Conservation (phyloP, 2,888 invertebrate species). For the Steinernema hermaphroditum region DNA sequence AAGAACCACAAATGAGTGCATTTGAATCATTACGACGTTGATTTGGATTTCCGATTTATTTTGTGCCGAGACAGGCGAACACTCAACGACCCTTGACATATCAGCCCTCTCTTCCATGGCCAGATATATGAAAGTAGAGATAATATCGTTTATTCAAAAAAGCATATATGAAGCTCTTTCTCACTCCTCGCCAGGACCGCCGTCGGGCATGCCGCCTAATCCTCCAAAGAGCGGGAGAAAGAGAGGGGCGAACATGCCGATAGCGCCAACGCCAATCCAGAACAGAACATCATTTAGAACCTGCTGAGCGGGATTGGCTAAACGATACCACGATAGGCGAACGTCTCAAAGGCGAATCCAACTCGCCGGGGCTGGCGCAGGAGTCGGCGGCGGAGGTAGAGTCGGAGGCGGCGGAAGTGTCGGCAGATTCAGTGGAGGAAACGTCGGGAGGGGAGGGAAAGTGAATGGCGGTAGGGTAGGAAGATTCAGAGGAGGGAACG, state of each 20-base stretch:
- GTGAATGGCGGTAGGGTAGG: background rate
- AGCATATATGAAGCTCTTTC: too few relatives aligned
- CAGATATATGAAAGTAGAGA: too few relatives aligned
- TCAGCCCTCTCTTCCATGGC: too few relatives aligned
- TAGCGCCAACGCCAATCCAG: background rate
- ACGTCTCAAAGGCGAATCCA: background rate
- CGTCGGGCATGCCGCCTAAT: too few relatives aligned
- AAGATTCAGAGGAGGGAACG: background rate
- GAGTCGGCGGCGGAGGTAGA: background rate
- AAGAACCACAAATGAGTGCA: too few relatives aligned
- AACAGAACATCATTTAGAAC: background rate
- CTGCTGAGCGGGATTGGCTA: background rate
- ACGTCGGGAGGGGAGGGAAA: background rate
- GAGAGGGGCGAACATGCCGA: conserved; percentile 7
- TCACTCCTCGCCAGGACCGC: too few relatives aligned
- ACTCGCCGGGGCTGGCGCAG: background rate
- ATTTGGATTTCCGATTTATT: too few relatives aligned
- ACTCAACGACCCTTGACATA: too few relatives aligned
- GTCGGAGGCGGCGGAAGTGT: background rate
- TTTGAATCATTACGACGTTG: too few relatives aligned
- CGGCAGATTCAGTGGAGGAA: background rate
- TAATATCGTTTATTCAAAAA: too few relatives aligned
- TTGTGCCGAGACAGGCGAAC: too few relatives aligned
- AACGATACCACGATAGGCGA: background rate
- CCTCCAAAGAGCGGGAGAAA: too few relatives aligned